These are phyloP conservation scores for Agrochola circellaris DNA, from an alignment of 2,888 invertebrate genomes.

Conservation along the genomic window DNA sequence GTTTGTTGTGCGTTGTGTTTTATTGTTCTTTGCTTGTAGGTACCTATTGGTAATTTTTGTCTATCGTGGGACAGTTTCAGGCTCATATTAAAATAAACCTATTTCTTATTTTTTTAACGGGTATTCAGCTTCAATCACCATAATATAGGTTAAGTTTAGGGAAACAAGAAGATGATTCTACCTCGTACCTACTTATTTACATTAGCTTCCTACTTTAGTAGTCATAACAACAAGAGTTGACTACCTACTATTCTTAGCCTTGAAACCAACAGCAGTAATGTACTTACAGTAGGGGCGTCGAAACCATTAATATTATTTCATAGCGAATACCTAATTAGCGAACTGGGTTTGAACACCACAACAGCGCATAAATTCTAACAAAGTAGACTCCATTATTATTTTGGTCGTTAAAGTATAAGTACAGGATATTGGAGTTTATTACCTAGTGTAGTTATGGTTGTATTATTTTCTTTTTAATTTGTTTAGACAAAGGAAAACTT, in stretches of 20 bases:
- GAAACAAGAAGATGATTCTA: no score
- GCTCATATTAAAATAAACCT: background rate
- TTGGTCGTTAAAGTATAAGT: constrained; percentile 28
- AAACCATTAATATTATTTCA: constrained; percentile 56
- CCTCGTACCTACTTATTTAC: no score
- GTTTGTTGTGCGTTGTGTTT: no score
- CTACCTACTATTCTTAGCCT: constrained; percentile 16
- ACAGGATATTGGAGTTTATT: constrained; percentile 32
- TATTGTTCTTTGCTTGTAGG: no score
- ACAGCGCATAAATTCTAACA: constrained; percentile 54
- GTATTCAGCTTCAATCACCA: no score
- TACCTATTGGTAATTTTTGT: no score
- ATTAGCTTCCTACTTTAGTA: no score
- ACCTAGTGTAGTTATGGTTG: background rate
- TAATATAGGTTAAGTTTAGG: no score
- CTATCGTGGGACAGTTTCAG: background rate
- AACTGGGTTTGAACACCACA: constrained; percentile 51
- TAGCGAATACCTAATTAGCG: constrained; percentile 55
- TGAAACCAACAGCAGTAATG: constrained; percentile 2
- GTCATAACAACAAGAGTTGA: background rate
- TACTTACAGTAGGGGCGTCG: constrained; percentile 35
- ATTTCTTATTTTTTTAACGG: background rate
- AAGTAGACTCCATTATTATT: constrained; percentile 46
- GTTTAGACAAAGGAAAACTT: background rate
- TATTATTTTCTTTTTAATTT: background rate